Evolutionary conservation across 2,888 invertebrate genomes (phyloP).

Genomic region (Glomeris marginata): DNA sequence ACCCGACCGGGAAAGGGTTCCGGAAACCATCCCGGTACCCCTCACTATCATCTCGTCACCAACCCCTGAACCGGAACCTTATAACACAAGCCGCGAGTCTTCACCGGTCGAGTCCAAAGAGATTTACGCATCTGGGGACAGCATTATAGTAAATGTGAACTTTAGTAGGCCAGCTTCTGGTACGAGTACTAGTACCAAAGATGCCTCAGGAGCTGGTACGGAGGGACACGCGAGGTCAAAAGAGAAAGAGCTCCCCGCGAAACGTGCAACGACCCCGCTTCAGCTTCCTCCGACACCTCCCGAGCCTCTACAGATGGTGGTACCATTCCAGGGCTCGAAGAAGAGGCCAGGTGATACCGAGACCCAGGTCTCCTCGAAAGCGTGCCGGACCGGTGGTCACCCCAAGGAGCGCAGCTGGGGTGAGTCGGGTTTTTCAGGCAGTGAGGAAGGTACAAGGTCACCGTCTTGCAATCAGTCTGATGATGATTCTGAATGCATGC

Average conservation of each 20-base stretch:
- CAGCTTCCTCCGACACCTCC: constrained; percentile 7
- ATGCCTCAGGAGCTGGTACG: constrained; percentile 1
- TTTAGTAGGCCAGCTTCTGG: constrained; percentile 32
- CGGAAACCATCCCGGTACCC: constrained; percentile 1
- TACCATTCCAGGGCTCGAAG: not conserved
- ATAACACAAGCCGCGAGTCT: constrained; percentile 10
- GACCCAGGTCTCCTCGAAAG: not conserved
- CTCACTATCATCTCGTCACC: constrained; percentile 1
- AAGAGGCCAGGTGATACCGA: not conserved
- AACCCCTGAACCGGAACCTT: not conserved
- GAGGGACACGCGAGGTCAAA: constrained; percentile 4
- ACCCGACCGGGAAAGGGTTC: constrained; percentile 3
- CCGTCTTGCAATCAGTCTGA: too few species aligned
- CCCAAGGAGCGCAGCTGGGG: not conserved
- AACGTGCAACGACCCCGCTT: constrained; percentile 48
- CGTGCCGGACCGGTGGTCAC: not conserved
- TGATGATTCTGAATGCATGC: too few species aligned
- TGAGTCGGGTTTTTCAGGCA: not conserved
- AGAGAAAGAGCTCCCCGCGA: constrained; percentile 45
- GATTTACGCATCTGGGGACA: constrained; percentile 83
- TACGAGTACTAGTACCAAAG: constrained; percentile 41
- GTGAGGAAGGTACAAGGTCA: too few species aligned
- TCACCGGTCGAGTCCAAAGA: constrained; percentile 45
- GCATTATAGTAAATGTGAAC: constrained; percentile 81
- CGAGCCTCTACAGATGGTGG: not conserved